Percentiles rank a stretch among this genome's conserved stretches.
These are phyloP conservation scores for Eristalis tenax DNA, from an alignment of 2,888 invertebrate genomes.

Conservation along the genomic window DNA sequence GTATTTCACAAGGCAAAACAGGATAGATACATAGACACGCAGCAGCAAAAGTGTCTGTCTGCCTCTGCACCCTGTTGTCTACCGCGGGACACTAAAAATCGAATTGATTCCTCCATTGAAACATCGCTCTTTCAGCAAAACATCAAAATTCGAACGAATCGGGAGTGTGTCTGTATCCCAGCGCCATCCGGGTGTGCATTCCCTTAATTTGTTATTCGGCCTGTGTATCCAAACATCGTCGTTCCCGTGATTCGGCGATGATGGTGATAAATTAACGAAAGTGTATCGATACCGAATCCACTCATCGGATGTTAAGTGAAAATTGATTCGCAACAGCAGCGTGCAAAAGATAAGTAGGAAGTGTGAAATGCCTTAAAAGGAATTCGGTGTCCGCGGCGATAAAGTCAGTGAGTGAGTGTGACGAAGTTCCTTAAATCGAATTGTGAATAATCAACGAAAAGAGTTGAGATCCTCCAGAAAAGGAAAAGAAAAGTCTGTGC, in stretches of 20 bases:
- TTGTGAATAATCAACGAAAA: neutral
- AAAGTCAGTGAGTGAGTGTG: conserved; percentile 19
- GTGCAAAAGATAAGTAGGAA: conserved; percentile 30
- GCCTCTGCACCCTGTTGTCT: conserved; percentile 3
- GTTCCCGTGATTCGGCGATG: conserved; percentile 8
- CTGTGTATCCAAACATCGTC: conserved; percentile 54
- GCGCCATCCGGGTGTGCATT: neutral
- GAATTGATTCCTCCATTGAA: conserved; percentile 54
- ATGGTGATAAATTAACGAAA: conserved; percentile 63
- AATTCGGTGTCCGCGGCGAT: conserved; percentile 65
- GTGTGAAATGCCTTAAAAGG: conserved; percentile 63
- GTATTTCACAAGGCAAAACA: conserved; percentile 53
- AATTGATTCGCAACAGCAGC: conserved; percentile 34
- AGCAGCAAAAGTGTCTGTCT: conserved; percentile 46
- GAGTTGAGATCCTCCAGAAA: neutral
- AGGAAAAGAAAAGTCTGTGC: neutral
- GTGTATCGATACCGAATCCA: conserved; percentile 43
- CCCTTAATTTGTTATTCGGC: neutral
- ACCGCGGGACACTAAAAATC: conserved; percentile 51
- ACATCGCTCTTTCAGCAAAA: neutral
- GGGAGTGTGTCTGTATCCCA: neutral
- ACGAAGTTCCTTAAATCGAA: neutral
- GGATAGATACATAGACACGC: conserved; percentile 58
- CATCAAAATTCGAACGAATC: neutral
- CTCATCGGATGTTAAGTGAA: conserved; percentile 47